These are phyloP conservation scores for Enoplolaimus lenunculus DNA, from an alignment of 2,888 invertebrate species.

Conservation along the genomic window DNA sequence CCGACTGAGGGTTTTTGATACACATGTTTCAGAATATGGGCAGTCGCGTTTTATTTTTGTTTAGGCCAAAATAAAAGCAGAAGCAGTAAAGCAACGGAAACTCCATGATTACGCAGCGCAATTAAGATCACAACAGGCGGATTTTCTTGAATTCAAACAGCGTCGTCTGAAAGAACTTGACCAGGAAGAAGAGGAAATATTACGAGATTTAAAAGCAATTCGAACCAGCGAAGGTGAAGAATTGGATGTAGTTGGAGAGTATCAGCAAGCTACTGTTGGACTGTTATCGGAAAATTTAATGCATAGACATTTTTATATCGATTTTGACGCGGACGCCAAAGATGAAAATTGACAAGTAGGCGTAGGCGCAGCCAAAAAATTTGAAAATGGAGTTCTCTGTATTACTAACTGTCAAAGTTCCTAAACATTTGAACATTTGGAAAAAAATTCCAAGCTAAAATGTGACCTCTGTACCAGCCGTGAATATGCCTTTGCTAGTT, in stretches of 20 bases:
- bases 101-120: conserved; percentile 1
- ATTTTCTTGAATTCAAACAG: neutral
- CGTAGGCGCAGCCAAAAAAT: too few species aligned
- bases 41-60: too few species aligned
- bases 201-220: neutral
- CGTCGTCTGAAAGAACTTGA: neutral
- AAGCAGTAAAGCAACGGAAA: neutral
- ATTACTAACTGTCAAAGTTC: too few species aligned
- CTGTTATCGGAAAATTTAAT: conserved; percentile 31
- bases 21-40: too few species aligned
- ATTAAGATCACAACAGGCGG: neutral
- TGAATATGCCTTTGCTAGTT: too few species aligned
- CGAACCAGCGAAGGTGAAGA: neutral
- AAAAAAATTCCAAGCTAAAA: too few species aligned
- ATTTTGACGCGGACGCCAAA: too few species aligned
- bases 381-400: too few species aligned
- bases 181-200: neutral
- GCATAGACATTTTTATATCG: conserved; percentile 25
- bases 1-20: too few species aligned
- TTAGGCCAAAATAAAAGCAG: neutral
- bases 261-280: conserved; percentile 31
- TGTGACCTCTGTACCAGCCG: too few species aligned
- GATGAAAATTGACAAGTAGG: too few species aligned
- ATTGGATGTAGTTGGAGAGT: conserved; percentile 26
- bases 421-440: too few species aligned